Evolutionary conservation across 1,140 invertebrate species (phyloP).

Genomic region (Andricus grossulariae): DNA sequence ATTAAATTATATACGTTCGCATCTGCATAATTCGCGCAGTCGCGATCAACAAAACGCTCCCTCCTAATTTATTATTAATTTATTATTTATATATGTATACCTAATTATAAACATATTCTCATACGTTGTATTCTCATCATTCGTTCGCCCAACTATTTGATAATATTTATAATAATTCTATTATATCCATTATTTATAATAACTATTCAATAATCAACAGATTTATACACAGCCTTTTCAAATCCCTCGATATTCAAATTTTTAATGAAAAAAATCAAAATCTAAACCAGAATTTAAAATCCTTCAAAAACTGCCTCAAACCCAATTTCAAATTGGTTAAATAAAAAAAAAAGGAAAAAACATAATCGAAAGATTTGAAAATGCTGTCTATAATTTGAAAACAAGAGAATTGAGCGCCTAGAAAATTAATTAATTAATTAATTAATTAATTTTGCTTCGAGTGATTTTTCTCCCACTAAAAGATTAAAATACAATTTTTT

Average conservation of each 20-base stretch:
- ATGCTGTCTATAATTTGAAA: slow-evolving; percentile 41
- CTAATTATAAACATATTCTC: slow-evolving; percentile 21
- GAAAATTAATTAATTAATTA: too few relatives aligned
- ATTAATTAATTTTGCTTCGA: slow-evolving; percentile 1
- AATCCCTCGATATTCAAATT: background rate
- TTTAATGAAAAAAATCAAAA: background rate
- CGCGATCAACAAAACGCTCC: slow-evolving; percentile 40
- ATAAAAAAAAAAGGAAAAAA: too few relatives aligned
- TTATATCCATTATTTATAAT: slow-evolving; percentile 43
- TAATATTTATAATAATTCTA: slow-evolving; percentile 16
- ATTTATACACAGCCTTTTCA: slow-evolving; percentile 43
- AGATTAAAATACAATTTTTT: background rate
- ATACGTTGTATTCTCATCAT: background rate
- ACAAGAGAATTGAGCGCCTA: slow-evolving; percentile 50
- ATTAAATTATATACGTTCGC: slow-evolving; percentile 50
- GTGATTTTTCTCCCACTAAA: background rate
- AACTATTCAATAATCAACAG: slow-evolving; percentile 61
- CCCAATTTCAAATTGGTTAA: too few relatives aligned
- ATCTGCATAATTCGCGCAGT: slow-evolving; percentile 35
- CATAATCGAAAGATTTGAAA: background rate
- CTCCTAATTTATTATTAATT: slow-evolving; percentile 7
- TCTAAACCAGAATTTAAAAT: background rate
- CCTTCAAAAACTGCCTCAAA: background rate
- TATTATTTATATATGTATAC: slow-evolving; percentile 21
- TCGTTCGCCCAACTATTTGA: slow-evolving; percentile 39